Base-by-base conservation (phyloP, 2,797 vertebrate species). In the Halcyon badia region DNA sequence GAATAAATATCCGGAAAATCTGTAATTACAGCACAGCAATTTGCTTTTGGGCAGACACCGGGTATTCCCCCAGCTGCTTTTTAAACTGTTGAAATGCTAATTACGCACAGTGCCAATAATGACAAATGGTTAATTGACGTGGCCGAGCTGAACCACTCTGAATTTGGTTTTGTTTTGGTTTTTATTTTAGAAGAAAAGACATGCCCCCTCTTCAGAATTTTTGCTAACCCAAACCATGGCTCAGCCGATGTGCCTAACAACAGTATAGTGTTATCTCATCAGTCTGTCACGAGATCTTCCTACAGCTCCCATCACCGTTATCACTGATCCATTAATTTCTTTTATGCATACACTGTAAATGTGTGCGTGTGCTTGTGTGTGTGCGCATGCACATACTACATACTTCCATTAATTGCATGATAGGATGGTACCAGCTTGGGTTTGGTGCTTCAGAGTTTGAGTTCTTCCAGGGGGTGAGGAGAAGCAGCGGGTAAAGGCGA, bases 251-350 rank as follows among this genome's bases (percentile, higher is more conserved):
- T 94, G 83, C 82, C 20, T 96, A 94, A 91, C 64, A 90, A 49
- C 73, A 84, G 73, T 37, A 35, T 35, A 75, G 87, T 54, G 81
- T 91, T 91, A 85, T 52, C 71, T 93, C 96, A 95, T 95, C 89
- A 85, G 81, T 95, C 91, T 89, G 84, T 94, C 87, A 68, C 90
- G 25, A 94, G 90, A 83, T 87, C 87, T 92, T 66, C 20, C 89
- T 92, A 25, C 73, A 90, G 93, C 80, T 96, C 78, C 85, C 94
- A 97, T 98, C 95, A 68, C 78, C 61, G 82, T 95, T 95, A 87
- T 95, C 97, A 94, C 95, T 80, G 97, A 94, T 82, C 85, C 97
- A 97, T 97, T 94, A 92, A 90, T 97, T 96, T 86, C 94, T 95
- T 82, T 83, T 83, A 87, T 97, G 89, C 96, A 97, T 97, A 96